Percentiles rank a stretch among this genome's conserved stretches.
Conservation (phyloP, 2,797 vertebrate genomes). For the Somateria mollissima region DNA sequence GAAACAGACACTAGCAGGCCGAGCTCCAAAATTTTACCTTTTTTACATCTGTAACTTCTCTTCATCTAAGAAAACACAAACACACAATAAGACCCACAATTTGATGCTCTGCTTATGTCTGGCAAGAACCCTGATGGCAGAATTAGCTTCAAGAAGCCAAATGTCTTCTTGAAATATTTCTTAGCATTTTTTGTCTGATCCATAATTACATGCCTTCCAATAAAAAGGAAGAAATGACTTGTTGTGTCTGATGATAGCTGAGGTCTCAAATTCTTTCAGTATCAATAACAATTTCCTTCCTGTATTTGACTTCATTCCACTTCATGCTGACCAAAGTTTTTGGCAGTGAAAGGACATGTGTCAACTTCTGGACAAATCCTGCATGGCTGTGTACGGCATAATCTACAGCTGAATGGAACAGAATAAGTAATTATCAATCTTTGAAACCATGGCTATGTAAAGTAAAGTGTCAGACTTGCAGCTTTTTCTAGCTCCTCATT, state of each 20-base stretch:
- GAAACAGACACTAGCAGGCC: neutral
- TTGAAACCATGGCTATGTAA: neutral
- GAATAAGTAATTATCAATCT: neutral
- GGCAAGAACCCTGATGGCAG: neutral
- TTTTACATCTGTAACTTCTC: neutral
- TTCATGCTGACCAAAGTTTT: neutral
- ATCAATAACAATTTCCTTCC: constrained; percentile 20
- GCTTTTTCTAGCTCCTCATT: neutral
- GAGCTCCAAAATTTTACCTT: neutral
- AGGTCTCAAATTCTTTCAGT: neutral
- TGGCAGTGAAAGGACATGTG: neutral
- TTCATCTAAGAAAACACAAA: neutral
- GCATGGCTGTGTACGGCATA: neutral
- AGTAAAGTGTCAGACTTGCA: neutral
- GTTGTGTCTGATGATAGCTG: neutral
- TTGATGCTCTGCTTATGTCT: neutral
- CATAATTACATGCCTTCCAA: neutral
- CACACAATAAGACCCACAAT: neutral
- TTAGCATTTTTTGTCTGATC: neutral
- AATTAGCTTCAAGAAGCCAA: neutral
- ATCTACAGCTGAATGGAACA: neutral
- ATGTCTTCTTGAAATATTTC: neutral
- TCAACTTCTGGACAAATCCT: neutral
- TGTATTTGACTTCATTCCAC: neutral
- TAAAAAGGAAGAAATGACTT: neutral